These are phyloP conservation scores for Chelmon rostratus DNA, from an alignment of 2,797 vertebrate genomes.

Conservation along the genomic window DNA sequence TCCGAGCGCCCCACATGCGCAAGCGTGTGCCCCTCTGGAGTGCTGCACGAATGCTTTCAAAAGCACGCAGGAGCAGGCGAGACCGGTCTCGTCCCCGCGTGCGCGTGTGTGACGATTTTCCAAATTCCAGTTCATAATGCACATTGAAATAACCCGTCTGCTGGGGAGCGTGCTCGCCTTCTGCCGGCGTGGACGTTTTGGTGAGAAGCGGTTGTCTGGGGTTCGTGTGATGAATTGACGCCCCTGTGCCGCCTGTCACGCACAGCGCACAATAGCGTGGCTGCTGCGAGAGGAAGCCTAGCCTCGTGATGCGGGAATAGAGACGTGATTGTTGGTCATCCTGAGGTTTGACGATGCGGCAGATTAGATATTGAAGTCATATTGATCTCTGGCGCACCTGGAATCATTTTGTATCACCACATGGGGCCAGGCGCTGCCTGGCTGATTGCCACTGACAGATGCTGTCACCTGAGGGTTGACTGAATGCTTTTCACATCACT, in stretches of 20 bases:
- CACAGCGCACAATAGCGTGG: neutral
- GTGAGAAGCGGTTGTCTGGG: neutral
- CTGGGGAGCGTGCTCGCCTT: neutral
- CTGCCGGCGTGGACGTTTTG: neutral
- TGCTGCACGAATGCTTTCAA: neutral
- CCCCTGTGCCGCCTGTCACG: slow-evolving; percentile 32
- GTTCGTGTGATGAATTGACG: slow-evolving; percentile 7
- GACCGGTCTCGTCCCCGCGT: no score
- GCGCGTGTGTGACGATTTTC: neutral
- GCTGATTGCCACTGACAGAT: slow-evolving; percentile 22
- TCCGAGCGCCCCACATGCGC: neutral
- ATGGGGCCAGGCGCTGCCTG: slow-evolving; percentile 9
- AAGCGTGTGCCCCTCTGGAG: neutral
- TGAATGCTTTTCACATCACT: slow-evolving; percentile 6
- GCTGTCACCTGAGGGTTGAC: slow-evolving; percentile 13
- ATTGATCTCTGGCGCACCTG: slow-evolving; percentile 58
- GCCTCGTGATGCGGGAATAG: slow-evolving; percentile 13
- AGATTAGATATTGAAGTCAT: slow-evolving; percentile 50
- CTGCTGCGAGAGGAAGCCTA: neutral
- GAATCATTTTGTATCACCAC: slow-evolving; percentile 26
- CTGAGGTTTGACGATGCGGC: slow-evolving; percentile 56
- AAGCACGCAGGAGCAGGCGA: neutral
- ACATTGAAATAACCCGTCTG: neutral
- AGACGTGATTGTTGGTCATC: neutral
- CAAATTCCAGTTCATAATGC: neutral